These are phyloP conservation scores for Chaunax sp. DNA, from an alignment of 2,797 vertebrate species.

Conservation along the genomic window DNA sequence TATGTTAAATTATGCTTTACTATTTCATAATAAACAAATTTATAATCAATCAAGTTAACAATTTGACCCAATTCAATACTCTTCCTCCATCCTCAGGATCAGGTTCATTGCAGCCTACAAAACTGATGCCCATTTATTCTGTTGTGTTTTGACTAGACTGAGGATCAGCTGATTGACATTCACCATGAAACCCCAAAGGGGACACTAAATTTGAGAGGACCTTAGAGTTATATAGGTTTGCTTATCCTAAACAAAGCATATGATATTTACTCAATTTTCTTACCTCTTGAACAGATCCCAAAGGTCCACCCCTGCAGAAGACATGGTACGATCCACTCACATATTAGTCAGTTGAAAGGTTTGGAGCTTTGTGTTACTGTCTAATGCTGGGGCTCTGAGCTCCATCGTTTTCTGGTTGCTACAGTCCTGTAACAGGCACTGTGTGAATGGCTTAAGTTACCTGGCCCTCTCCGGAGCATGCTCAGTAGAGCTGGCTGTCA, in stretches of 20 bases:
- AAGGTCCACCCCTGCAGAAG: neutral
- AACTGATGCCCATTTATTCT: neutral
- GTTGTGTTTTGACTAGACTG: neutral
- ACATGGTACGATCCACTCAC: constrained; percentile 18
- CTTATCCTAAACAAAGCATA: neutral
- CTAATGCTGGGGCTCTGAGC: neutral
- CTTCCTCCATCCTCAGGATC: neutral
- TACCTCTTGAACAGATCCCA: constrained; percentile 40
- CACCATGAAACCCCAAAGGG: neutral
- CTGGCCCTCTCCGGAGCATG: constrained; percentile 61
- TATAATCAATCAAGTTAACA: neutral
- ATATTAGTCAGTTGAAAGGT: constrained; percentile 7
- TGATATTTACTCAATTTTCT: neutral
- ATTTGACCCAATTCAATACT: neutral
- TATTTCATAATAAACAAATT: neutral
- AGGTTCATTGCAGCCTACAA: neutral
- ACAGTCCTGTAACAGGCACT: constrained; percentile 6
- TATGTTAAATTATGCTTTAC: neutral
- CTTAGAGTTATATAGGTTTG: too few relatives aligned
- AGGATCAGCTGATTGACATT: neutral
- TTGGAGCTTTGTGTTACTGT: neutral
- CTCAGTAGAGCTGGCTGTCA: constrained; percentile 64
- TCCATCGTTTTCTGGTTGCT: constrained; percentile 30
- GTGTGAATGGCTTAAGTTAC: constrained; percentile 60
- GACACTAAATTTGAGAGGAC: too few relatives aligned